phyloP scores from a whole-genome alignment of 2,888 invertebrate genomes.

The Blastobasis lacticolella region DNA sequence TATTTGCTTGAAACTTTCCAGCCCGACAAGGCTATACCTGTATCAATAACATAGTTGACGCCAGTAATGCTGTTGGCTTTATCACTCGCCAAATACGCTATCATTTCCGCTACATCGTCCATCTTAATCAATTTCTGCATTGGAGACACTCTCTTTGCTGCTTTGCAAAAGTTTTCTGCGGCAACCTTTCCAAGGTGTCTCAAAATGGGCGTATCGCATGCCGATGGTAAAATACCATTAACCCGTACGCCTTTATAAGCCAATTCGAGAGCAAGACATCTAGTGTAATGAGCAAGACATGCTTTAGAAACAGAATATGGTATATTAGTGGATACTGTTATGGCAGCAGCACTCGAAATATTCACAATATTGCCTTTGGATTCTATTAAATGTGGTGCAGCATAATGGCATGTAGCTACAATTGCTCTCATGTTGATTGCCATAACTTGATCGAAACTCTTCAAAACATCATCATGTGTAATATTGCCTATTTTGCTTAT shows the following conservation, averaged over 20 bases:
- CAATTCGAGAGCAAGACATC: conserved; percentile 79
- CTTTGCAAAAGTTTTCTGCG: not conserved
- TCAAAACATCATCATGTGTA: conserved; percentile 21
- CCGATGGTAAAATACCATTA: conserved; percentile 82
- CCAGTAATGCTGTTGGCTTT: conserved; percentile 39
- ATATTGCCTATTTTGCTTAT: conserved; percentile 18
- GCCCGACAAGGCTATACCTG: conserved; percentile 13
- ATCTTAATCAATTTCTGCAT: conserved; percentile 12
- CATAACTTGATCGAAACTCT: conserved; percentile 26
- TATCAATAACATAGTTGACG: conserved; percentile 21
- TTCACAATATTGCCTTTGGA: conserved; percentile 33
- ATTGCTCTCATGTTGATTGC: conserved; percentile 31
- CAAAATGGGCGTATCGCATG: conserved; percentile 56
- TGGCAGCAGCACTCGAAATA: conserved; percentile 26
- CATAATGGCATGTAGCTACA: conserved; percentile 25
- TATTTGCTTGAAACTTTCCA: not conserved
- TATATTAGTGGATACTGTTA: conserved; percentile 9
- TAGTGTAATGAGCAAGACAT: conserved; percentile 82
- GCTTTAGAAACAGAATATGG: conserved; percentile 80
- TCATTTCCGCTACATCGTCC: conserved; percentile 33
- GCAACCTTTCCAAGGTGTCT: not conserved
- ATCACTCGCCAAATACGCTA: conserved; percentile 32
- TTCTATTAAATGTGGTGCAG: conserved; percentile 20
- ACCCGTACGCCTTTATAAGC: conserved; percentile 75
- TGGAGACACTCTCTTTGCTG: no score